Evolutionary conservation across 2,888 invertebrate species (phyloP), one percentile per base, ranked within the genome.

Genomic region (Drosophila villosipedis): DNA sequence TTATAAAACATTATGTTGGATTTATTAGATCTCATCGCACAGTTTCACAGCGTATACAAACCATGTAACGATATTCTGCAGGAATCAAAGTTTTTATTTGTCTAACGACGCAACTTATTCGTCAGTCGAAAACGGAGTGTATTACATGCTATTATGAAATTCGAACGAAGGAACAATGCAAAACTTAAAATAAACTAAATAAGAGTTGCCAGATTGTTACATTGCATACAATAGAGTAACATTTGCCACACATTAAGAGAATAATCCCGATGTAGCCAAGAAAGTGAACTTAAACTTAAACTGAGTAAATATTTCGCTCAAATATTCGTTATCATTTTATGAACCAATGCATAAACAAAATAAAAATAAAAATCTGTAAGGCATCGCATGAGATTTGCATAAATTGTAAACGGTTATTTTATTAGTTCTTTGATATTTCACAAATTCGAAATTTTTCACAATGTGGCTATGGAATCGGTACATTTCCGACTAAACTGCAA

Each of bases 401-500:
- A 28, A 50, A 14, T 28, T 47, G 25, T 49, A 28, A n/a, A 9
- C 19, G 37, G 19, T 19, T 53, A 33, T 33, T 35, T 33, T 16
- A 60, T 62, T 31, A 33, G 5, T 14, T 61, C 4, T 43, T 55
- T 50, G 41, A 30, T 60, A 14, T 49, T 16, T 53, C 0, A 9
- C n/a, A 43, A 9, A n/a, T 9, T 28, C 1, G 1, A 3, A n/a
- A 1, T 25, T 1, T n/a, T 7, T 77, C 35, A 78, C 14, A 78
- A 37, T 5, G 72, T 59, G 19, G 64, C 67, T 37, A 78, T 68
- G 5, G 74, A 52, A 52, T 91, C 80, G 19, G 78, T 80, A 41
- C 91, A 91, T 6, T 73, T 80, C 35, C 75, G 73, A 66, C 91
- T 90, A 37, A 86, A 84, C 10, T 66, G 64, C 53, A 90, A 57